Conservation (phyloP, 1,140 invertebrate species). For the Prorops nasuta region DNA sequence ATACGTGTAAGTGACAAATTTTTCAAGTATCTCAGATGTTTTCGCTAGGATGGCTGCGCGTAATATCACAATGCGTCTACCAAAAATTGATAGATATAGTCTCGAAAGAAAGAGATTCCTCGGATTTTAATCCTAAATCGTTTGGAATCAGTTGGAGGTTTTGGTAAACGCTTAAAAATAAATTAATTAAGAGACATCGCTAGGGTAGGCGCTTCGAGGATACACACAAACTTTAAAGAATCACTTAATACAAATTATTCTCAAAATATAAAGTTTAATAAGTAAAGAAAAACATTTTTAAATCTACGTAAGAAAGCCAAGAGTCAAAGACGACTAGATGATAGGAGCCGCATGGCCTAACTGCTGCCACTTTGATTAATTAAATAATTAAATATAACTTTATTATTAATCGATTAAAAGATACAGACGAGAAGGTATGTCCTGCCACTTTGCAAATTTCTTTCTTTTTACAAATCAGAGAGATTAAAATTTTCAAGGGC, state of each 20-base stretch:
- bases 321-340: constrained; percentile 49
- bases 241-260: constrained; percentile 51
- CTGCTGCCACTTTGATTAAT: constrained; percentile 55
- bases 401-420: constrained; percentile 51
- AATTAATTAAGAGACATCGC: constrained; percentile 46
- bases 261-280: constrained; percentile 48
- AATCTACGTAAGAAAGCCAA: constrained; percentile 52
- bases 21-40: no score
- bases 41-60: no score
- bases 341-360: constrained; percentile 58
- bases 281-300: constrained; percentile 44
- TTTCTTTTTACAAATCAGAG: constrained; percentile 52
- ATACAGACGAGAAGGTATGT: constrained; percentile 28
- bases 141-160: no score
- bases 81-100: no score
- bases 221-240: constrained; percentile 46
- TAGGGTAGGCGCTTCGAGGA: constrained; percentile 52
- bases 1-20: no score
- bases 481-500: no score
- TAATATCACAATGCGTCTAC: no score
- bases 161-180: constrained; percentile 24
- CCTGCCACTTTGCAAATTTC: constrained; percentile 52
- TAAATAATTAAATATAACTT: constrained; percentile 52
- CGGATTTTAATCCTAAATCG: no score
- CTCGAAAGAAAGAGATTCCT: no score